These are phyloP conservation scores for Drosophila austrosaltans DNA, from an alignment of 2,888 invertebrate genomes.

Conservation along the genomic window DNA sequence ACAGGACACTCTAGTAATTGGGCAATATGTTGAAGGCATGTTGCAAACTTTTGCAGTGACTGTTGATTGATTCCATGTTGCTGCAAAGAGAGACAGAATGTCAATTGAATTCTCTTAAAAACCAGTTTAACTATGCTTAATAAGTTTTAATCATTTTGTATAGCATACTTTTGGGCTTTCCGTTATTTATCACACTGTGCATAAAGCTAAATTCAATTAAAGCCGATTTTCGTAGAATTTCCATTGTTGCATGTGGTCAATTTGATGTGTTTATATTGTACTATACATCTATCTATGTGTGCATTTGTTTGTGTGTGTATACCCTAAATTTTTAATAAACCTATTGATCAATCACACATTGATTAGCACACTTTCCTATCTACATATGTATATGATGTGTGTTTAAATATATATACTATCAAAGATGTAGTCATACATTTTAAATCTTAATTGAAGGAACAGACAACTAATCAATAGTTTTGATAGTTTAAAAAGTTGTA, in stretches of 20 bases:
- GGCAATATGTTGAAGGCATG: conserved; percentile 84
- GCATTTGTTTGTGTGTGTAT: not conserved
- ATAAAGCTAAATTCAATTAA: conserved; percentile 11
- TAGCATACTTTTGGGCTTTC: not conserved
- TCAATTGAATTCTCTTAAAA: not conserved
- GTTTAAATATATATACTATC: no score
- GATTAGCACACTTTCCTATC: not conserved
- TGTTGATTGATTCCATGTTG: conserved; percentile 82
- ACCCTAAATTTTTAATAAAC: conserved; percentile 2
- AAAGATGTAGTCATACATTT: no score
- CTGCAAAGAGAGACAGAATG: conserved; percentile 50
- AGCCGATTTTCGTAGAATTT: conserved; percentile 37
- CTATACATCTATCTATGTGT: not conserved
- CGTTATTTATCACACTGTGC: conserved; percentile 24
- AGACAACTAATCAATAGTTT: no score
- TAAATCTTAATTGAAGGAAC: no score
- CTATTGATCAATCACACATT: conserved; percentile 7
- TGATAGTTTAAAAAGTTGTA: no score
- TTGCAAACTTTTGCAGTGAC: conserved; percentile 84
- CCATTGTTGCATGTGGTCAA: conserved; percentile 17
- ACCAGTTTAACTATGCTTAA: conserved; percentile 16
- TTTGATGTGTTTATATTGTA: not conserved
- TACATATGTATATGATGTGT: not conserved
- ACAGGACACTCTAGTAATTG: conserved; percentile 85
- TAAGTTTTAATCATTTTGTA: conserved; percentile 14